Evolutionary conservation across 2,113 vertebrate species (phyloP).

Genomic region (Saguinus imperator): DNA sequence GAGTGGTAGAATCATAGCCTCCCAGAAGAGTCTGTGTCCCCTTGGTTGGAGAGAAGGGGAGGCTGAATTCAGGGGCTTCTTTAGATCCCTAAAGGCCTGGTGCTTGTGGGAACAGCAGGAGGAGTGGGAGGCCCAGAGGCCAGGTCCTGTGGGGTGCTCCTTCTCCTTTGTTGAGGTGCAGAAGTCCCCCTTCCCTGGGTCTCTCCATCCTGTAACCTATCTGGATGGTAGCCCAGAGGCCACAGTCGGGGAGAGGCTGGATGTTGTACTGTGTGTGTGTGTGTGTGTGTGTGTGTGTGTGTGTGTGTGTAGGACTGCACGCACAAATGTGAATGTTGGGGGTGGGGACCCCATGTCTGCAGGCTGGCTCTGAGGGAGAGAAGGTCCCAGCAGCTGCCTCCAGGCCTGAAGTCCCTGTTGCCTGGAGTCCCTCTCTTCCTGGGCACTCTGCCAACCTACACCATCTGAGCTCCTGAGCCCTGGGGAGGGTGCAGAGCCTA

Average conservation of each 20-base stretch:
- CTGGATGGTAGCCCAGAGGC: neutral
- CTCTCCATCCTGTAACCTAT: neutral
- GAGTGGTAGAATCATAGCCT: neutral
- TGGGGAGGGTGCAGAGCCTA: constrained; percentile 68
- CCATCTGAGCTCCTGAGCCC: constrained; percentile 74
- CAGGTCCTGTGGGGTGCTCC: no score
- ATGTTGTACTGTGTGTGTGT: neutral
- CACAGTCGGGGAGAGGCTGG: no score
- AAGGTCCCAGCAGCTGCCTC: constrained; percentile 55
- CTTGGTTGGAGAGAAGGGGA: neutral
- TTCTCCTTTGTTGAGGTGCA: neutral
- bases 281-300: neutral
- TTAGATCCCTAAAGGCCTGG: neutral
- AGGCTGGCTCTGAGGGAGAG: constrained; percentile 11
- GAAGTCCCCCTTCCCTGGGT: neutral
- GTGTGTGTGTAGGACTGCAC: no score
- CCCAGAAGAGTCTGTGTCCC: neutral
- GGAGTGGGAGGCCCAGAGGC: neutral
- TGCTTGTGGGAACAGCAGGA: neutral
- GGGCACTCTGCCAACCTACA: constrained; percentile 63
- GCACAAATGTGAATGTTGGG: neutral
- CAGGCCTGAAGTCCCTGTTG: constrained; percentile 63
- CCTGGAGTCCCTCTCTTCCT: constrained; percentile 64
- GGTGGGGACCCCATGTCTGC: neutral
- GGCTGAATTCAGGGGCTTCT: neutral